These are phyloP conservation scores for Quadriops clusia DNA, from an alignment of 2,888 invertebrate species.

Conservation along the genomic window DNA sequence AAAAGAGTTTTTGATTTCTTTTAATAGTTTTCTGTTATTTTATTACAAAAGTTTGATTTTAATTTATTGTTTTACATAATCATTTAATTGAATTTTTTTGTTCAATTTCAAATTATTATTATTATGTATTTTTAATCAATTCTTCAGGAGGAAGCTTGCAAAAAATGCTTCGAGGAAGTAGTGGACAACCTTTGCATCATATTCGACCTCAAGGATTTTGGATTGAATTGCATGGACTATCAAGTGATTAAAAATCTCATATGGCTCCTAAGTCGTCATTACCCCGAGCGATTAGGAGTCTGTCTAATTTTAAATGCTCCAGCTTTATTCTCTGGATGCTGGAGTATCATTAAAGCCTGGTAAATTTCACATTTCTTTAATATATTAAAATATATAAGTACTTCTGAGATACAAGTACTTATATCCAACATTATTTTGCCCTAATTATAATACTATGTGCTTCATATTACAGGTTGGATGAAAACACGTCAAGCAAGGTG, in stretches of 20 bases:
- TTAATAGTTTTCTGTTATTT: conserved; percentile 4
- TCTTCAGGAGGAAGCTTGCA: conserved; percentile 63
- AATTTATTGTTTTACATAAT: conserved; percentile 1
- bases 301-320: conserved; percentile 67
- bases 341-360: conserved; percentile 67
- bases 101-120: not conserved
- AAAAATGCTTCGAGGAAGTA: conserved; percentile 67
- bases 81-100: conserved; percentile 2
- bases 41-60: conserved; percentile 4
- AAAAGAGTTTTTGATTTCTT: conserved; percentile 4
- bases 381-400: conserved; percentile 7
- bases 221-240: conserved; percentile 68
- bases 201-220: conserved; percentile 64
- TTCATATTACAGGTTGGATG: conserved; percentile 50
- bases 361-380: conserved; percentile 25
- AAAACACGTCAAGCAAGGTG: conserved; percentile 66
- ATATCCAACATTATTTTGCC: no score
- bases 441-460: not conserved
- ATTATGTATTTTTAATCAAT: conserved; percentile 15
- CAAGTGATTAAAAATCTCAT: conserved; percentile 68
- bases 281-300: conserved; percentile 65
- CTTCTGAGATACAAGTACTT: conserved; percentile 1
- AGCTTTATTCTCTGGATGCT: conserved; percentile 62
- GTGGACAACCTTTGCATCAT: conserved; percentile 69
- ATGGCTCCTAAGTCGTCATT: conserved; percentile 64